Base-by-base conservation (phyloP, 1,140 invertebrate species). In the Condylostylus longicornis region DNA sequence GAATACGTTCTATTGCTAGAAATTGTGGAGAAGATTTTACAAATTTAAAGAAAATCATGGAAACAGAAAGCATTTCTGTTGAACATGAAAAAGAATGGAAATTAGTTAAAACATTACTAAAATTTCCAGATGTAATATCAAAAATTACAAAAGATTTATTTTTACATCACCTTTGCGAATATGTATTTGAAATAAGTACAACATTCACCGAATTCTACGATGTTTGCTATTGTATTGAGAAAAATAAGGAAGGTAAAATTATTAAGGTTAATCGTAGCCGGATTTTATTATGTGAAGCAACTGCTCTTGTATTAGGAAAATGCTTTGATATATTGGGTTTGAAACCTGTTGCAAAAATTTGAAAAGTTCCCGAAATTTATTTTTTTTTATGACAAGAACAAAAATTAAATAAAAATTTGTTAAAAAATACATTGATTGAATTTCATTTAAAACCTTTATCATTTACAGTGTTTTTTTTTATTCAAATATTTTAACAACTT, bases 131-230 rank as follows among this genome's bases (percentile, higher is more conserved):
- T 54, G 68, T 94, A 12, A 66, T 99, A 12, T 51, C 81, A 0
- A 81, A 77, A 56, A 80, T 94, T 20, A 68, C 81, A 0, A 79
- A 81, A 40, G 87, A 96, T 55, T 65, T 99, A 7, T 79, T 70
- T 37, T 54, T 97, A 18, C 91, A 98, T 60, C 72, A 76, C 23
- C 62, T 99, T 4, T 99, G 96, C 62, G 93, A 98, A 58, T 96
- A 82, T 62, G 69, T 97, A 34, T 99, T 96, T 62, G 90, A 98
- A 50, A 76, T 98, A 28, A 75, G 82, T n/a, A 80, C 79, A 5
- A 70, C 74, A 2, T 99, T 98, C 51, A 79, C 82, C 0, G 96
- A 99, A 57, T 99, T 99, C 61, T 99, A 99, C 63, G 91, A 97
- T 52, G 77, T 70, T 46, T 99, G 96, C 59, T 98, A 98, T 58